phyloP scores from a whole-genome alignment of 2,797 vertebrate species.

The Nothura maculosa region DNA sequence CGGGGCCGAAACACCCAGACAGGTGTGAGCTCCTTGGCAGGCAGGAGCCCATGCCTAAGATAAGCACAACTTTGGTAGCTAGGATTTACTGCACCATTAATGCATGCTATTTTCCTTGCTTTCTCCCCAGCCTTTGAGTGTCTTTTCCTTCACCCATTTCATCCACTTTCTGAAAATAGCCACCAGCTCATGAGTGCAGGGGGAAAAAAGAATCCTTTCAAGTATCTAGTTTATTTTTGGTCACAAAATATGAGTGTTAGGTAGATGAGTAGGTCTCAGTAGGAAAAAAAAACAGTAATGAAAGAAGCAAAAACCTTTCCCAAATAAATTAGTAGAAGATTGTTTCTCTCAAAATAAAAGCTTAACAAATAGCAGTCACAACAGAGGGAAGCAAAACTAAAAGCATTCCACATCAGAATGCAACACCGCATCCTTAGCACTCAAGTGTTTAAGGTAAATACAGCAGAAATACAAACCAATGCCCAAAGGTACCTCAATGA shows the following conservation, averaged over 20 bases:
- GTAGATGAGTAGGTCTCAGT: neutral
- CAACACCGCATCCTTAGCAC: neutral
- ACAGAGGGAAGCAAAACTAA: neutral
- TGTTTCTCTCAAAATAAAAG: neutral
- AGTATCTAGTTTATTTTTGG: neutral
- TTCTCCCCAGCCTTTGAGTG: neutral
- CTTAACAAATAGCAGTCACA: neutral
- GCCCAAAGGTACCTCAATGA: conserved; percentile 19
- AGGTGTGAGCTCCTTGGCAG: neutral
- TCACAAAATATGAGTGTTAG: neutral
- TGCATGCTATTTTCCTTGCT: neutral
- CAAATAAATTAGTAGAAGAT: neutral
- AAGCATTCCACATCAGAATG: conserved; percentile 25
- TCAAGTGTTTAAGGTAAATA: conserved; percentile 13
- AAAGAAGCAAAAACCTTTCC: neutral
- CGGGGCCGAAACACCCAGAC: neutral
- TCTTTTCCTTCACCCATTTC: neutral
- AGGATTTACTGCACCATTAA: neutral
- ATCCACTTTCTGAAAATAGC: neutral
- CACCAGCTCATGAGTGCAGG: neutral
- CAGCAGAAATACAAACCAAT: conserved; percentile 35
- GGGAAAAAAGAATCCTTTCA: neutral
- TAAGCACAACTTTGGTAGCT: neutral
- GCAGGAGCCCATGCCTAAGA: neutral
- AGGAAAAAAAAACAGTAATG: neutral